Percentiles rank a stretch among this genome's conserved stretches.
Evolutionary conservation across 2,113 vertebrate species (phyloP).

Genomic region (Neopipo cinnamomea): DNA sequence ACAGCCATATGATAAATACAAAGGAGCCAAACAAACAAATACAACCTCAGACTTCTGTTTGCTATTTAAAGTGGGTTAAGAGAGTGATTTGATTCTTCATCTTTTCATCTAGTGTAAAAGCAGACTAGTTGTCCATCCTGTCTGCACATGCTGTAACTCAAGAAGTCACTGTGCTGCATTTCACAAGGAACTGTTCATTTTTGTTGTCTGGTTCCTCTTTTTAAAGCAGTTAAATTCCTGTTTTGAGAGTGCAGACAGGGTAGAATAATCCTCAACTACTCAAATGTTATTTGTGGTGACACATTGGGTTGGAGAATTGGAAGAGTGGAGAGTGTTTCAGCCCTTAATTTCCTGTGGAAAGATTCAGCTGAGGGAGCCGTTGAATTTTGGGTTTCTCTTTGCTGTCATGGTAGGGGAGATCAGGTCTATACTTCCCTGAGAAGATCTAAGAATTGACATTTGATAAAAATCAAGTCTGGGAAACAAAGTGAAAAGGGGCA

Average conservation of each 20-base stretch:
- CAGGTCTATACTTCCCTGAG: neutral
- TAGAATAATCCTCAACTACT: neutral
- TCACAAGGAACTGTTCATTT: neutral
- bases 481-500: neutral
- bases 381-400: conserved; percentile 7
- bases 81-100: neutral
- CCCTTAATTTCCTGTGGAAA: conserved; percentile 47
- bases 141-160: neutral
- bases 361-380: neutral
- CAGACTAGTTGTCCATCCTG: neutral
- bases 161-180: neutral
- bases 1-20: neutral
- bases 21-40: neutral
- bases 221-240: neutral
- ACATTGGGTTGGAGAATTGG: neutral
- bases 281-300: neutral
- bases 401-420: neutral
- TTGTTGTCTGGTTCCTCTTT: neutral
- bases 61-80: neutral
- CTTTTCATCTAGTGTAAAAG: neutral
- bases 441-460: neutral
- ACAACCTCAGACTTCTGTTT: neutral
- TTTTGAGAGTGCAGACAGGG: neutral
- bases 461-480: neutral
- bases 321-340: neutral